Percentiles rank a stretch among this genome's conserved stretches.
phyloP scores from a whole-genome alignment of 1,140 invertebrate genomes.

The Drosophila rhopaloa region DNA sequence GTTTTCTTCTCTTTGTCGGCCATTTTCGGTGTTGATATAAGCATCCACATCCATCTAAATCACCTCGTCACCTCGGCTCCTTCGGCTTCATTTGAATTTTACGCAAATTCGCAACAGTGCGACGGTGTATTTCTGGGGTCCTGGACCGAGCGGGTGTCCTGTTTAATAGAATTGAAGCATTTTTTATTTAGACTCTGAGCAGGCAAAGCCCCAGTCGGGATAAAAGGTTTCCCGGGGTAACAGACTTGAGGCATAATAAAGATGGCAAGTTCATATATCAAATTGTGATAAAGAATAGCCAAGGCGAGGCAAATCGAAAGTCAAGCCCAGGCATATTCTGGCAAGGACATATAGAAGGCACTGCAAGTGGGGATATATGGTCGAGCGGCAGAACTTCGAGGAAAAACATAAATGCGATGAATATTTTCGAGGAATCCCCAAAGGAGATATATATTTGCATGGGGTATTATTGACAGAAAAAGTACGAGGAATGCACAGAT shows the following conservation, averaged over 20 bases:
- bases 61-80: constrained; percentile 20
- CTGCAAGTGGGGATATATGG: not conserved
- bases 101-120: constrained; percentile 61
- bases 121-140: constrained; percentile 22
- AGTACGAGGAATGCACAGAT: constrained; percentile 5
- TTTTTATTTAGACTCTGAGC: constrained; percentile 58
- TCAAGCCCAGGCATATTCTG: constrained; percentile 8
- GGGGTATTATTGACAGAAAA: not conserved
- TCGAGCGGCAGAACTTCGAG: not conserved
- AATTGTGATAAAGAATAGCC: constrained; percentile 36
- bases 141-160: constrained; percentile 16
- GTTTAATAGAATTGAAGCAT: constrained; percentile 69
- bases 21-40: constrained; percentile 43
- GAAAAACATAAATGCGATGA: constrained; percentile 27
- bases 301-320: not conserved
- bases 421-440: constrained; percentile 20
- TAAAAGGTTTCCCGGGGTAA: constrained; percentile 67
- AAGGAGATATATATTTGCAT: constrained; percentile 6
- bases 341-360: not conserved
- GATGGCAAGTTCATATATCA: constrained; percentile 56
- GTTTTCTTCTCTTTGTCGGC: constrained; percentile 5
- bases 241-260: constrained; percentile 53
- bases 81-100: constrained; percentile 66
- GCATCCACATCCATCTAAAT: constrained; percentile 57
- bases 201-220: constrained; percentile 17